Conservation (phyloP, 2,113 vertebrate species). For the Neopipo cinnamomea region DNA sequence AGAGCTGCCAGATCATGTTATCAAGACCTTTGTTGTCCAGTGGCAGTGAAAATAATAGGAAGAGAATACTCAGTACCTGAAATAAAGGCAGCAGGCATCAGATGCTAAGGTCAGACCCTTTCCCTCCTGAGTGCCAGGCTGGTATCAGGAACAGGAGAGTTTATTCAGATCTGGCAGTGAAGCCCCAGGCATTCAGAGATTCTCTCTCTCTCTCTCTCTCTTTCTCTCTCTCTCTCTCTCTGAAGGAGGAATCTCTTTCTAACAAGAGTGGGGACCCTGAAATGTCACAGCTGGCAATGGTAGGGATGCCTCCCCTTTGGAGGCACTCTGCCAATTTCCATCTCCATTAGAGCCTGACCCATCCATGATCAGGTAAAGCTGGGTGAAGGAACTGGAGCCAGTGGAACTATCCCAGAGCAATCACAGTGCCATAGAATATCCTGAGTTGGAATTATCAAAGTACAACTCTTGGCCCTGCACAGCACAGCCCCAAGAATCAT, state of each 20-base stretch:
- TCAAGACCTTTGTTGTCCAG: neutral
- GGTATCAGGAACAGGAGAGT: neutral
- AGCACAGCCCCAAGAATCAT: neutral
- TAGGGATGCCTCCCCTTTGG: accelerated
- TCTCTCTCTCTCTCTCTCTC: neutral
- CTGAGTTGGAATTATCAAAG: neutral
- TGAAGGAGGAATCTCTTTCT: neutral
- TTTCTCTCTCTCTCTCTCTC: neutral
- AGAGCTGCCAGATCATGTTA: constrained; percentile 75
- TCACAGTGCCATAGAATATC: neutral
- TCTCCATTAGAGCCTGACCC: neutral
- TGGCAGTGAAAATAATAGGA: neutral
- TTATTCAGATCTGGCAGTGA: neutral
- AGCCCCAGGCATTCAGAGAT: neutral
- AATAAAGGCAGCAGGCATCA: neutral
- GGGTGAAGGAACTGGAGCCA: neutral
- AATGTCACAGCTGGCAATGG: accelerated
- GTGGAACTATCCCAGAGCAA: neutral
- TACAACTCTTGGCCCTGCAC: neutral
- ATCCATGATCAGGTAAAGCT: accelerated
- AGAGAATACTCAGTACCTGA: neutral
- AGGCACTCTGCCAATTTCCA: neutral
- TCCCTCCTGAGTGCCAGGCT: neutral
- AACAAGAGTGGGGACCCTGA: neutral
- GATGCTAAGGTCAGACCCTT: neutral